Evolutionary conservation across 2,888 invertebrate species (phyloP), one percentile per base, ranked within the genome.

Genomic region (Oligia strigilis): DNA sequence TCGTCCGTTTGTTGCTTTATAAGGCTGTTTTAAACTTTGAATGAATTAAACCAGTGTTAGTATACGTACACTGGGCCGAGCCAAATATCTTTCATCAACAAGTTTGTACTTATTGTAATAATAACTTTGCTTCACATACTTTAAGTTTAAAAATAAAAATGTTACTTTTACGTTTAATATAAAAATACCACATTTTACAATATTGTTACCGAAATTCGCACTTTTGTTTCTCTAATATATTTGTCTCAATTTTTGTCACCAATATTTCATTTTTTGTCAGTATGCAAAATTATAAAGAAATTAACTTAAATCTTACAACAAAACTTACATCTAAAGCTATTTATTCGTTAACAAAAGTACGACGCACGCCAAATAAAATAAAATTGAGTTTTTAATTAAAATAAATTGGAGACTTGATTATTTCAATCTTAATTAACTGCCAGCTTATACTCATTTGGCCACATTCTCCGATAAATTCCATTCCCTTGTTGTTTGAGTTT

Each of bases 101-200:
- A 92, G 94, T 96, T 96, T 96, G 96, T 97, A 97, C 96, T 96
- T 95, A 95, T 93, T 90, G 88, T 88, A 90, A 90, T 92, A 92
- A 93, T 92, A 93, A 94, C 93, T 91, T 93, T 91, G 90, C 92
- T 90, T 93, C 89, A 91, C 90, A 92, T 92, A 92, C 87, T 91
- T 89, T 92, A 85, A 91, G 88, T 91, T 93, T 89, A 92, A 94
- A 94, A 93, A 93, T 92, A 93, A 95, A 78, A 91, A 92, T 91
- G 86, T 87, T 87, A 85, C 92, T 91, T 92, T 92, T 92, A 93
- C 91, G 92, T 93, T 93, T 92, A 93, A 72, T 97, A 97, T 93
- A 97, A 97, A 97, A 97, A 97, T 97, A 97, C 96, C 92, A 94
- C 92, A 91, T 93, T 93, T 90, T 91, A 82, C 84, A 94, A 95